phyloP scores from a whole-genome alignment of 2,888 invertebrate species.

The Amorpha juglandis region DNA sequence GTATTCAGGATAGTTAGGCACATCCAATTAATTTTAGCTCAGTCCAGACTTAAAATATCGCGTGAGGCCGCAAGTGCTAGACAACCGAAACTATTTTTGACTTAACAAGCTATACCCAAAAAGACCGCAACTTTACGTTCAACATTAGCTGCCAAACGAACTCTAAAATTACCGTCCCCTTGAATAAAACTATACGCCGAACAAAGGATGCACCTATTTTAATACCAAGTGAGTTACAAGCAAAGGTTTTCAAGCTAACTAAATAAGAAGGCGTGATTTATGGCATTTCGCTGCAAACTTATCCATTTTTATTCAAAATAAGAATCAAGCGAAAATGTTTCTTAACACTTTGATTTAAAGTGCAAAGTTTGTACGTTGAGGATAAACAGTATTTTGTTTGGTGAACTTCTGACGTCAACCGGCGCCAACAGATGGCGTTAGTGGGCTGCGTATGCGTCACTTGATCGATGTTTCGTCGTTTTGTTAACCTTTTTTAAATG shows the following conservation, averaged over 20 bases:
- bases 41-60: not conserved
- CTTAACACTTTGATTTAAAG: not conserved
- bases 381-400: not conserved
- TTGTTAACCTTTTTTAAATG: conserved; percentile 50
- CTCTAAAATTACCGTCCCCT: conserved; percentile 25
- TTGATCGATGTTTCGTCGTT: conserved; percentile 53
- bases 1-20: too few species aligned
- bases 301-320: conserved; percentile 25
- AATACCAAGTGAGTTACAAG: conserved; percentile 41
- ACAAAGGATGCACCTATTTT: conserved; percentile 39
- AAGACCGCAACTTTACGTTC: conserved; percentile 24
- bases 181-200: conserved; percentile 30
- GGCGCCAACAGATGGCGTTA: conserved; percentile 64
- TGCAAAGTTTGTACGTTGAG: not conserved
- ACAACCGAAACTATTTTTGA: conserved; percentile 3
- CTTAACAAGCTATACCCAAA: conserved; percentile 9
- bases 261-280: conserved; percentile 48
- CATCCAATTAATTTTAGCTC: not conserved
- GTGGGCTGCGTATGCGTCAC: conserved; percentile 51
- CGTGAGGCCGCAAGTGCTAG: not conserved
- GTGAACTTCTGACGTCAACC: conserved; percentile 46
- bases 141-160: conserved; percentile 21
- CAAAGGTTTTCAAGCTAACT: conserved; percentile 36
- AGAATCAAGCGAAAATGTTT: conserved; percentile 15
- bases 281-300: conserved; percentile 25